Base-by-base conservation (phyloP, 2,797 vertebrate species). In the Brotula barbata region DNA sequence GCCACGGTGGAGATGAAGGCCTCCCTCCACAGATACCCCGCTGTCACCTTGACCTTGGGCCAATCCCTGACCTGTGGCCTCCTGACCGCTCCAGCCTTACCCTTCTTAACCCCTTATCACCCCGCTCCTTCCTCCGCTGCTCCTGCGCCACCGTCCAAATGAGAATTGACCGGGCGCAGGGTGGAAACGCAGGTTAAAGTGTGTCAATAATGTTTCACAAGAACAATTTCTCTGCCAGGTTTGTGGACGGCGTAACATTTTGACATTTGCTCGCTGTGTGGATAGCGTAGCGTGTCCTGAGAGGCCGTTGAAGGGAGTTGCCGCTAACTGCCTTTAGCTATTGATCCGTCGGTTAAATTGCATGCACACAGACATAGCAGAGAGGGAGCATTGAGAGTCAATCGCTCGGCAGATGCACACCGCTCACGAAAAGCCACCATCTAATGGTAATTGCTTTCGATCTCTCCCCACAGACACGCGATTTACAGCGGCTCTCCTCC, bases 371-470 rank as follows among this genome's bases (percentile, higher is more conserved):
- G 71, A 73, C 71, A 50, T 7, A 15, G 52, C 17, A 5, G 42
- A 61, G 54, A 71, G 64, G 23, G 72, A 71, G 73, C 62, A 17
- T 12, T 11, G 64, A 72, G 74, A 75, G 71, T 63, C 62, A 22
- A 58, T 19, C 36, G 28, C 71, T 39, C 19, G 68, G 67, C 59
- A 31, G 41, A 63, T 20, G 74, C 75, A 36, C 72, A 64, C 75
- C 59, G 48, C 75, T 75, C 72, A 63, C 45, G 75, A 68, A n/a
- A 55, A 41, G 82, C 77, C 78, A 34, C 91, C 92, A 89, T 94
- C 87, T 90, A 94, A 95, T 94, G 93, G 93, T 97, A 96, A 97
- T 97, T 97, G 94, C 93, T 95, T 97, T 97, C 94, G 95, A 97
- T 96, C 93, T 87, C 86, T 90, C 90, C 92, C 66, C 44, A 81